phyloP scores from a whole-genome alignment of 2,797 vertebrate species.

The Sebastes trivittatus region DNA sequence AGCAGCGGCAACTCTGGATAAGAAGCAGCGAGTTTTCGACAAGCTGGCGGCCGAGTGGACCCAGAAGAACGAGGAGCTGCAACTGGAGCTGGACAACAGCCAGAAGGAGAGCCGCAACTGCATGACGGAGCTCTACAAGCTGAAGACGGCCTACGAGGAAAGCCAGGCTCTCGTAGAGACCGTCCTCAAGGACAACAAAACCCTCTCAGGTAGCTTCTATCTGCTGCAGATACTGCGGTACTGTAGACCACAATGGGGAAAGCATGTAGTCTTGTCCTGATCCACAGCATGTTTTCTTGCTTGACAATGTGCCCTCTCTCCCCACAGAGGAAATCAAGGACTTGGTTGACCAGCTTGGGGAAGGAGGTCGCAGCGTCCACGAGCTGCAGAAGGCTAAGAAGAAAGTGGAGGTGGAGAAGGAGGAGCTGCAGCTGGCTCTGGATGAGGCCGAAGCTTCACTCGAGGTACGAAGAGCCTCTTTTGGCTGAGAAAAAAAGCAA shows the following conservation, averaged over 20 bases:
- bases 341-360: constrained; percentile 81
- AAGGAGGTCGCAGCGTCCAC: constrained; percentile 74
- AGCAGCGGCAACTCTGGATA: constrained; percentile 81
- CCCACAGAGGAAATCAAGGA: constrained; percentile 84
- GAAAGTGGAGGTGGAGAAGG: constrained; percentile 80
- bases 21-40: constrained; percentile 82
- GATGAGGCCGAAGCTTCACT: constrained; percentile 81
- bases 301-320: background rate
- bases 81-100: constrained; percentile 77
- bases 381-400: constrained; percentile 82
- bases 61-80: constrained; percentile 81
- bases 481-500: background rate
- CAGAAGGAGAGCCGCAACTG: constrained; percentile 81
- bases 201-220: constrained; percentile 36
- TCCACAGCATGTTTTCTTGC: background rate
- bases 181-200: constrained; percentile 58
- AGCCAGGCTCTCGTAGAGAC: constrained; percentile 77
- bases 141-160: constrained; percentile 79
- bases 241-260: background rate
- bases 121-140: constrained; percentile 82
- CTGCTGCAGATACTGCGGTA: background rate
- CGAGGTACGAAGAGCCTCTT: constrained; percentile 65
- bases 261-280: background rate
- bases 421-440: constrained; percentile 83
- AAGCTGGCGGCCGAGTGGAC: constrained; percentile 82